A percentile compares a stretch with the other conserved stretches of the same genome.
phyloP scores from a whole-genome alignment of 1,140 invertebrate genomes.

The Colletes latitarsis region DNA sequence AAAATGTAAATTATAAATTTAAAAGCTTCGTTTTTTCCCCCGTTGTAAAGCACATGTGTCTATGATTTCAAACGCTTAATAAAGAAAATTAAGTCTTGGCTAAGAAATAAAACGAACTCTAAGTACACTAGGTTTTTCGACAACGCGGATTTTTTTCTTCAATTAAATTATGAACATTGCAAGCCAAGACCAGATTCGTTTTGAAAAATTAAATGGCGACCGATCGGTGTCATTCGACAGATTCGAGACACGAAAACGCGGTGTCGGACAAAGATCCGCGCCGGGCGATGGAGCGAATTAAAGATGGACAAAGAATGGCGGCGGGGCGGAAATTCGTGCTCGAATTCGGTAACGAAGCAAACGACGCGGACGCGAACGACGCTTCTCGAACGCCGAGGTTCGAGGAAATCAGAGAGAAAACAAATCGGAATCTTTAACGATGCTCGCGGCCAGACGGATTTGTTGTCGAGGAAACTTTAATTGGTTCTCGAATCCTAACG shows the following conservation, averaged over 20 bases:
- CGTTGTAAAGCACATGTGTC: no score
- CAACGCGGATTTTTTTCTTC: no score
- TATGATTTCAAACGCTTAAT: no score
- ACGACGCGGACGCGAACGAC: constrained; percentile 7
- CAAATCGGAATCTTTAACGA: constrained; percentile 57
- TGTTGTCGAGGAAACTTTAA: constrained; percentile 66
- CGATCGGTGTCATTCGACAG: background rate
- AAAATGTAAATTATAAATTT: no score
- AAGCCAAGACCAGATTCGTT: no score
- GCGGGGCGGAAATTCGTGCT: no score
- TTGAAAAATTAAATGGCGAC: constrained; percentile 3
- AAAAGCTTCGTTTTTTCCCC: no score
- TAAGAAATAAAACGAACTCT: no score
- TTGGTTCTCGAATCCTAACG: constrained; percentile 67
- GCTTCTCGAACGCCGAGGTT: constrained; percentile 13
- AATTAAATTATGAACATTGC: no score
- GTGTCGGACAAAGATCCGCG: background rate
- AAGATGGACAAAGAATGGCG: background rate
- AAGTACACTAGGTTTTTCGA: no score
- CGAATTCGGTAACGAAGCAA: constrained; percentile 15
- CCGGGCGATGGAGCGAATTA: background rate
- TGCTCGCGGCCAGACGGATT: constrained; percentile 50
- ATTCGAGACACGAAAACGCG: background rate
- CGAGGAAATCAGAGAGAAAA: constrained; percentile 48
- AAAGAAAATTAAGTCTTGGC: no score